Evolutionary conservation across 1,140 invertebrate species (phyloP), one percentile per base, ranked within the genome.

Genomic region (Camponotus pennsylvanicus): DNA sequence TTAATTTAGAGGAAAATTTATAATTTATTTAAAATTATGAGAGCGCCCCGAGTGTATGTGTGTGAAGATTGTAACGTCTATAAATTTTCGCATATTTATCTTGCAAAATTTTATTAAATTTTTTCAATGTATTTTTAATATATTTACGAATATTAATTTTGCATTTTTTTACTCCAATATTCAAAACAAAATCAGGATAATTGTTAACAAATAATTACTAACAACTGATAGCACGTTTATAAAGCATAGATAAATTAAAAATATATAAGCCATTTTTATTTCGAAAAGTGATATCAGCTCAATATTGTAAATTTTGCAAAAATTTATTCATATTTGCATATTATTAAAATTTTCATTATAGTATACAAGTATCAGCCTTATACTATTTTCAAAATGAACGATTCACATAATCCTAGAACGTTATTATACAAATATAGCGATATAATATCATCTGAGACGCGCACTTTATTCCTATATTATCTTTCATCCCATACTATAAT

Each of bases 401-500:
- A 6, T n/a, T 32, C 1, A 13, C 63, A 13, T 64, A 37, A 34
- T 37, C 1, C 32, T 34, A 18, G 6, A 37, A 6, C 18, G 52
- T 18, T 15, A 34, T 73, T 21, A 57, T 15, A 49, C 71, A 42
- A 40, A 75, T 63, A 32, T 34, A 27, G n/a, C 34, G 21, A 32
- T 27, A 45, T 66, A 34, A 42, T 18, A 37, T 40, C n/a, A 34
- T 18, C 15, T 40, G 32, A 55, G 42, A 18, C 37, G n/a, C n/a
- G 37, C 37, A 70, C 34, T 70, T 80, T 21, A 70, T 70, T 70
- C 61, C 27, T 13, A 37, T 15, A 69, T 69, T 80, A 80, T 80
- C 63, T 40, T 55, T 69, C 57, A 15, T 57, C 55, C 49, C 70
- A 59, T 15, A 80, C 42, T 21, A 80, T 52, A 80, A 80, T 80